phyloP scores from a whole-genome alignment of 30 jellyfish, hydroid and myxozoan genomes.

The Aurelia aurita complex sp. Pacific region DNA sequence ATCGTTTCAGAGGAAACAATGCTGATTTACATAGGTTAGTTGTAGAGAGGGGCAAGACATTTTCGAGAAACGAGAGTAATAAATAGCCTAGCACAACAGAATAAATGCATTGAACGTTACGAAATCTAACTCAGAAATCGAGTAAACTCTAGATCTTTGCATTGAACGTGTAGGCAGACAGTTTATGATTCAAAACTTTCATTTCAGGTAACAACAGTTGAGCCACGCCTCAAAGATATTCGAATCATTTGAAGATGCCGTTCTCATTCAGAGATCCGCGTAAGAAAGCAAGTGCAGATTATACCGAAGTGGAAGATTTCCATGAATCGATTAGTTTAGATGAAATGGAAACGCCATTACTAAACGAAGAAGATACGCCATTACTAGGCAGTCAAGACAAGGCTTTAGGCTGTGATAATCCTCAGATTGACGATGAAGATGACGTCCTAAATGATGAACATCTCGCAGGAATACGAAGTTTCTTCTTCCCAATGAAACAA shows the following conservation, averaged over 20 bases:
- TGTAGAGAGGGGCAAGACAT: no score
- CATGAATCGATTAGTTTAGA: neutral
- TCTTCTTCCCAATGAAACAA: conserved; percentile 12
- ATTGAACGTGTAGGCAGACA: no score
- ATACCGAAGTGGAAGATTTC: neutral
- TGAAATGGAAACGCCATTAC: neutral
- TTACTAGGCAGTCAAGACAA: neutral
- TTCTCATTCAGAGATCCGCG: neutral
- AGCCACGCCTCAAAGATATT: no score
- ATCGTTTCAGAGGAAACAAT: no score
- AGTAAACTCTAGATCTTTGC: no score
- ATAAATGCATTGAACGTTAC: no score
- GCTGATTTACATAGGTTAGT: no score
- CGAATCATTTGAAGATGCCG: neutral
- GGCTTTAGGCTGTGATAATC: neutral
- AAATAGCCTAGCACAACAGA: no score
- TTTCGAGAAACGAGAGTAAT: no score
- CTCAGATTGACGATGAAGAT: neutral
- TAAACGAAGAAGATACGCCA: neutral
- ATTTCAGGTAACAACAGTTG: no score
- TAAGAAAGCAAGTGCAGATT: neutral
- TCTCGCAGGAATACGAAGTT: conserved; percentile 32
- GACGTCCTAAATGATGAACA: conserved; percentile 28
- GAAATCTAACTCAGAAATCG: no score
- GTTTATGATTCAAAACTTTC: no score